Evolutionary conservation across 1,140 invertebrate species (phyloP).

Genomic region (Psilanteris sp.): DNA sequence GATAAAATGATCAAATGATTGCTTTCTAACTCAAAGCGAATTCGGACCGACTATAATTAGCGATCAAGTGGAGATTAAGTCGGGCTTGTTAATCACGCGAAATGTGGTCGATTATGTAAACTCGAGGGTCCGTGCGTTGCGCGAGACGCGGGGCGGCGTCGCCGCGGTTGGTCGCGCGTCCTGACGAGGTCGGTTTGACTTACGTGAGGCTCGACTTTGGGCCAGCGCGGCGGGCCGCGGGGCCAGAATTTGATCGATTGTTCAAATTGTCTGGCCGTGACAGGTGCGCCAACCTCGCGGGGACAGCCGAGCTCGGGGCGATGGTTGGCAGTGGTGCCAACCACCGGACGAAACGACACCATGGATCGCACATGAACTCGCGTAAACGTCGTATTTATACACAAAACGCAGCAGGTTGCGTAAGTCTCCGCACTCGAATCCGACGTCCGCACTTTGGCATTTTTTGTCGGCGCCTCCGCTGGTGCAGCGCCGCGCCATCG

Average conservation of each 20-base stretch:
- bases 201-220: no score
- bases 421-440: constrained; percentile 27
- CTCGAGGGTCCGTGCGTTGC: no score
- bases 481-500: constrained; percentile 14
- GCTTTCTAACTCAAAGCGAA: constrained; percentile 42
- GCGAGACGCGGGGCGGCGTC: no score
- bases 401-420: constrained; percentile 36
- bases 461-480: constrained; percentile 2
- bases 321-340: constrained; percentile 22
- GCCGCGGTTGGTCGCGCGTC: no score
- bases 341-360: constrained; percentile 9
- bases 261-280: no score
- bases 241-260: no score
- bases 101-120: no score
- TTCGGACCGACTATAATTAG: constrained; percentile 34
- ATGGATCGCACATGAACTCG: constrained; percentile 17
- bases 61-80: background rate
- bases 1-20: constrained; percentile 57
- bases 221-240: no score
- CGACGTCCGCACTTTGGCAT: constrained; percentile 24
- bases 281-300: background rate
- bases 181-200: no score
- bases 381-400: constrained; percentile 33
- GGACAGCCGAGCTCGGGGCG: no score
- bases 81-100: constrained; percentile 5